Percentiles rank a stretch among this genome's conserved stretches.
These are phyloP conservation scores for Columba guinea DNA, from an alignment of 2,797 vertebrate genomes.

Conservation along the genomic window DNA sequence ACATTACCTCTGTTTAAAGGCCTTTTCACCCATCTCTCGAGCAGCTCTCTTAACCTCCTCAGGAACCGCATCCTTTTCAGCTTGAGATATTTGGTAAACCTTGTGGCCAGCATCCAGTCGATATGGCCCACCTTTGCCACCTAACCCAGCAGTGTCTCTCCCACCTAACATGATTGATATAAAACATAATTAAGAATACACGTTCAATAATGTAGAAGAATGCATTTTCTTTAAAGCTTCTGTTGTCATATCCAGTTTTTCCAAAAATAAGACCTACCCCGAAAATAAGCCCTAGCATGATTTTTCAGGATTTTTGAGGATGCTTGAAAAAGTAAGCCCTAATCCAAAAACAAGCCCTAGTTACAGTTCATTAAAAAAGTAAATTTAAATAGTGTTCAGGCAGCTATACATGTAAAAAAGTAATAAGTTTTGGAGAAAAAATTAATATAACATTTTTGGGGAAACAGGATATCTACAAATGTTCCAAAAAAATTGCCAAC, in stretches of 20 bases:
- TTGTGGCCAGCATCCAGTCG: conserved; percentile 91
- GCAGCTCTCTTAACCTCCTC: conserved; percentile 93
- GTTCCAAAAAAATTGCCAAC: background rate
- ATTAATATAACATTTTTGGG: no score
- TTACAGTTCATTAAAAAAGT: no score
- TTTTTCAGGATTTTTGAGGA: no score
- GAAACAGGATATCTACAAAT: background rate
- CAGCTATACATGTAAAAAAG: no score
- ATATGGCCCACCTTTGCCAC: conserved; percentile 95
- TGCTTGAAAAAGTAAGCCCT: no score
- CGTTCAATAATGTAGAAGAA: background rate
- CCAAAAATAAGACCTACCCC: no score
- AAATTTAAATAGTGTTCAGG: no score
- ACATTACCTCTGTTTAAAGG: conserved; percentile 87
- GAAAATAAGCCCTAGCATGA: no score
- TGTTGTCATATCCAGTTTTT: background rate
- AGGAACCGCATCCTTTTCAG: conserved; percentile 92
- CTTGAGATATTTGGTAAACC: conserved; percentile 92
- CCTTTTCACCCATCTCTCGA: conserved; percentile 92
- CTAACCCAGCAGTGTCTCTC: conserved; percentile 95
- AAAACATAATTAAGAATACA: background rate
- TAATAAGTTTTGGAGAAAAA: no score
- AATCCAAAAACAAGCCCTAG: no score
- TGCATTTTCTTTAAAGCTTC: background rate
- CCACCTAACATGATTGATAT: conserved; percentile 79